Base-by-base conservation (phyloP, 2,113 vertebrate species). In the Athene cunicularia region DNA sequence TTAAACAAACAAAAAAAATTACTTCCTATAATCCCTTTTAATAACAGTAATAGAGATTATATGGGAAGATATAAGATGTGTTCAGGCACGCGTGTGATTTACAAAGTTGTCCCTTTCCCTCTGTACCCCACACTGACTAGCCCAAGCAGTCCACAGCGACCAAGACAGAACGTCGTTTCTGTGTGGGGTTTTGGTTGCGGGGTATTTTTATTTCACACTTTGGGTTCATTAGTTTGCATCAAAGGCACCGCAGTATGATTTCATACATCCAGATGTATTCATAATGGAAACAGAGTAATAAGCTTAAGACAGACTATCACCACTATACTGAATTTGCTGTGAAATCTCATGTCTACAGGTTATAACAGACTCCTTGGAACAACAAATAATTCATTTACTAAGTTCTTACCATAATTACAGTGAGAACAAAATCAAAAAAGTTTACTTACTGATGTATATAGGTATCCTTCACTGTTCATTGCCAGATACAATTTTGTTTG, bases 401-500 rank as follows among this genome's bases (percentile, higher is more conserved):
- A 49, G 7, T 43, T 80, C 27, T 86, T 86, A 32, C 4, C 14
- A 20, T 12, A 11, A 4, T 68, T 76, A 41, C 95, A 90, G 75
- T 6, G 9, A 43, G 49, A 80, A 66, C 0, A 82, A 45, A 87
- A 71, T 79, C 17, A 17, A 41, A 75, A 49, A 16, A 8, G 52
- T 93, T 59, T 95, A 98, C 99, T 99, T 98, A 99, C 99, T 95
- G 99, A 99, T 98, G 99, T 99, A 93, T 99, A 99, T 80, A 99
- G 98, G 97, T 98, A 99, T 96, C 99, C 99, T 97, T 99, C 99
- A 19, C 99, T 99, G 98, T 99, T 99, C 99, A 99, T 99, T 82
- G 99, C 99, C 98, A 99, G 97, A 85, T 99, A 99, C 50, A 99
- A 98, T 98, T 99, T 99, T 94, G 99, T 99, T 98, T 99, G 99